These are phyloP conservation scores for Andrena fulva DNA, from an alignment of 2,888 invertebrate species.

Conservation along the genomic window DNA sequence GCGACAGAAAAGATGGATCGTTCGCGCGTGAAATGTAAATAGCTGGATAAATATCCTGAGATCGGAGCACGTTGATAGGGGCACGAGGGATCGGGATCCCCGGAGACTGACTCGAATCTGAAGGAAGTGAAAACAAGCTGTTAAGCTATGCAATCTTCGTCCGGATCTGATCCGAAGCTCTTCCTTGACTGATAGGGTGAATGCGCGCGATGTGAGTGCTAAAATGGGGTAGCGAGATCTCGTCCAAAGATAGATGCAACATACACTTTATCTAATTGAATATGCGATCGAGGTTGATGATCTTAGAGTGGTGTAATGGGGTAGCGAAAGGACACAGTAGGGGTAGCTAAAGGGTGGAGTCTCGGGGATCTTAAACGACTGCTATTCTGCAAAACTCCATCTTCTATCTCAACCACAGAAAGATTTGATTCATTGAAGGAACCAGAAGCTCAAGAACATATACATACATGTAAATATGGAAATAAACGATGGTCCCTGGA, in stretches of 20 bases:
- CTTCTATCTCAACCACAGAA: too few relatives aligned
- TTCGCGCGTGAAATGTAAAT: constrained; percentile 9
- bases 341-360: not conserved
- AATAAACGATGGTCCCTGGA: too few relatives aligned
- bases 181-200: not conserved
- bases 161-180: not conserved
- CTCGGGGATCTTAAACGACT: too few relatives aligned
- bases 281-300: not conserved
- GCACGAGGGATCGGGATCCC: constrained; percentile 3
- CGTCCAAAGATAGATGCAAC: not conserved
- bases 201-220: not conserved
- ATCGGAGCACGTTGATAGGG: constrained; percentile 10
- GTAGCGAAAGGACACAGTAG: not conserved
- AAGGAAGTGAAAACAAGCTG: not conserved
- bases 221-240: not conserved
- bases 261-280: too few relatives aligned
- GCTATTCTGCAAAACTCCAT: too few relatives aligned
- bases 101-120: not conserved
- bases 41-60: constrained; percentile 38
- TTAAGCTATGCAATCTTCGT: not conserved
- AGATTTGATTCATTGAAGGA: too few relatives aligned
- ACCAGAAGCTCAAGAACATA: too few relatives aligned
- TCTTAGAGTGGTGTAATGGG: not conserved
- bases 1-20: constrained; percentile 24
- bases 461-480: too few relatives aligned